Evolutionary conservation across 1,140 invertebrate genomes (phyloP), one percentile per base, ranked within the genome.

Genomic region (Copidosoma floridanum): DNA sequence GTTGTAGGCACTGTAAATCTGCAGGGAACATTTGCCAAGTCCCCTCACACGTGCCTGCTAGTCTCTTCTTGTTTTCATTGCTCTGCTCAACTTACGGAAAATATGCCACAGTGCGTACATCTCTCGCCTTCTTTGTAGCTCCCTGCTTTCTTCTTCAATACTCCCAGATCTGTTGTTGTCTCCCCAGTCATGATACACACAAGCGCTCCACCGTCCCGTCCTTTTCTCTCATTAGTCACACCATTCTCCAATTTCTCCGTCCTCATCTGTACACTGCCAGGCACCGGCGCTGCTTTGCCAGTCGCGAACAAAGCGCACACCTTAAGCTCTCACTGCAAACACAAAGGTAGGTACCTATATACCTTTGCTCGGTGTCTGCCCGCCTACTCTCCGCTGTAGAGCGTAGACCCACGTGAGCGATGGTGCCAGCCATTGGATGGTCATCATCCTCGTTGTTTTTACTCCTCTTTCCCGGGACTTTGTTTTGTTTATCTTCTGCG

Each of bases 201-300:
- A 35, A 6, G 14, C 32, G 14, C 32, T n/a, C 14, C 32, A 6
- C 6, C 32, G 27, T 32, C 41, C 46, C 53, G 27, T 56, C 41
- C 46, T 56, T 56, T 43, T 56, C 29, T 47, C 54, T 57, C 54
- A 57, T 57, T 57, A 57, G 54, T 57, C 54, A 48, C 44, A 21
- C 27, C 26, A 21, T 14, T 57, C 44, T 48, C 44, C 54, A 43
- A 56, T 56, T 56, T 56, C 48, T 37, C 21, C 43, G 35, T 27
- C 8, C 16, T 11, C 40, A n/a, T 46, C 29, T 29, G n/a, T 21
- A 5, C 20, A 7, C n/a, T 24, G 20, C 3, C 27, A 11, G 27
- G n/a, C 38, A 29, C 16, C 2, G 21, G 7, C 26, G 27, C 12
- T 3, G 23, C n/a, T 12, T 41, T 40, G 35, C 12, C 27, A 32